Evolutionary conservation across 1,140 invertebrate species (phyloP), one percentile per base, ranked within the genome.

Genomic region (Bicyclus anynana): DNA sequence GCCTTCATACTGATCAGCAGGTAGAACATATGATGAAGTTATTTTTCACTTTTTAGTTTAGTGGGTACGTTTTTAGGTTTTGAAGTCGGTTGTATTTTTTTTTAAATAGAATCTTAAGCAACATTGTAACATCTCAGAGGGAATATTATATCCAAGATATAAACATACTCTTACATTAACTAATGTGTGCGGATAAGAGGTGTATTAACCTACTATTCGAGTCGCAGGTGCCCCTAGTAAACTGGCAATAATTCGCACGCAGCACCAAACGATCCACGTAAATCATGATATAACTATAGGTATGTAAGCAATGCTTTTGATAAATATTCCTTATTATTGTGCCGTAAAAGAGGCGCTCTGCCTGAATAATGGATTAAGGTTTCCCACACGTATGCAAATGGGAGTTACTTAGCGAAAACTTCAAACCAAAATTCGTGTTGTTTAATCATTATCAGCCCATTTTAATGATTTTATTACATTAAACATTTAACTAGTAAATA

Each of bases 261-360:
- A 72, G 61, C 59, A 44, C 62, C 55, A 50, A 63, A 64, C 61
- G 59, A 69, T 65, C 46, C 48, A 54, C 68, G 69, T 80, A 75
- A 80, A 74, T 81, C 72, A 75, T 69, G 67, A 74, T 74, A 77
- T 59, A 53, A 37, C 50, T 62, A n/a, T n/a, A 40, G 27, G 35
- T 12, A 21, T 21, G 29, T 44, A 67, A 67, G 69, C 54, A 68
- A 65, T 69, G 65, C 65, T 52, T 74, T 72, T 78, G 69, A 78
- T 68, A 78, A 80, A 78, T 78, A 69, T 65, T 56, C 66, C 64
- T 72, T 77, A 76, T 74, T 74, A 75, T 73, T 67, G 59, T 53
- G 52, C 40, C 52, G 52, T 53, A 53, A 53, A 53, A 52, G 52
- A 46, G 52, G 26, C 52, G 40, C 52, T 42, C 52, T 29, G 27